A percentile compares a stretch with the other conserved stretches of the same genome.
Conservation (phyloP, 2,113 vertebrate genomes). For the Glaucidium brasilianum region DNA sequence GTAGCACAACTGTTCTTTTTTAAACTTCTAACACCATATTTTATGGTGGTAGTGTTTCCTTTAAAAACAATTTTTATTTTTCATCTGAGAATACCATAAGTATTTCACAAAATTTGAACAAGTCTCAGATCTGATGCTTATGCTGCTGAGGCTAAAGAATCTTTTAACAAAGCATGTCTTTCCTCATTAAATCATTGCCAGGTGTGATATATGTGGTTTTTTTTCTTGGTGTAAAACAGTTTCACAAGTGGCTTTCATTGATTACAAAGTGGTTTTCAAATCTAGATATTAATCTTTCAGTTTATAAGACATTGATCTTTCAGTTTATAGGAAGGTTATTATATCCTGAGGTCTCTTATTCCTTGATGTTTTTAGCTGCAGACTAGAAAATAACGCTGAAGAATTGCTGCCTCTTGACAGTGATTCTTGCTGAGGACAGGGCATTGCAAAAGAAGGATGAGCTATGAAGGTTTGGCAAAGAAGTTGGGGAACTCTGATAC, state of each 20-base stretch:
- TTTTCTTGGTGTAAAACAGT: not conserved
- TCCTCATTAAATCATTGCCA: not conserved
- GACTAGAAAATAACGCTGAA: not conserved
- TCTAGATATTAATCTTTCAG: not conserved
- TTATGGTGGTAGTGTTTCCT: not conserved
- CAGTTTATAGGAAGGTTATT: not conserved
- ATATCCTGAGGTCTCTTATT: not conserved
- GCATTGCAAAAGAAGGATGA: constrained; percentile 9
- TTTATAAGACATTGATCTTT: not conserved
- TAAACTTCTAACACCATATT: not conserved
- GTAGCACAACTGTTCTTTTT: not conserved
- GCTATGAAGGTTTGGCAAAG: constrained; percentile 12
- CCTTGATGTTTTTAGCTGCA: not conserved
- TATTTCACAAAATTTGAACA: not conserved
- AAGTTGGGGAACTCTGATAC: not conserved
- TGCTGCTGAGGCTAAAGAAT: not conserved
- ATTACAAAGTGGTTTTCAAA: not conserved
- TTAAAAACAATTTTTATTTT: not conserved
- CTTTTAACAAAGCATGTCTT: not conserved
- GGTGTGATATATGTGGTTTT: not conserved
- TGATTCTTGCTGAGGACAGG: constrained; percentile 28
- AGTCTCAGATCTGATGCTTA: not conserved
- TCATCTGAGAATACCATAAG: not conserved
- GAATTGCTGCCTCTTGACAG: not conserved
- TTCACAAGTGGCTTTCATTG: not conserved